Conservation (phyloP, 2,888 invertebrate genomes). For the Stictocephala bisonia region DNA sequence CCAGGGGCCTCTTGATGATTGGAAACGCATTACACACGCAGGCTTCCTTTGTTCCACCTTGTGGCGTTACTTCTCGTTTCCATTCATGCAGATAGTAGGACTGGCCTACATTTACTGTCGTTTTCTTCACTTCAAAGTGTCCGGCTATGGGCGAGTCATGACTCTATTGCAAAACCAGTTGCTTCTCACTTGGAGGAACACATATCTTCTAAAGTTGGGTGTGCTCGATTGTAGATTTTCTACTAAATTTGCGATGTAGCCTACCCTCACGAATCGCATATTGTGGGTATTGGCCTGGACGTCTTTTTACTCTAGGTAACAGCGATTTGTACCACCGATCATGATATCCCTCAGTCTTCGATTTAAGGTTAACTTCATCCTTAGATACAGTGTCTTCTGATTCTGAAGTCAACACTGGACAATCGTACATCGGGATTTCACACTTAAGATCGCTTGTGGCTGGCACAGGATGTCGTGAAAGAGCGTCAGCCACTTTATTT, state of each 20-base stretch:
- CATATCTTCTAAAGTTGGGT: not conserved
- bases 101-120: not conserved
- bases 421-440: no score
- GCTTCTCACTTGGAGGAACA: not conserved
- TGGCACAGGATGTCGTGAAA: not conserved
- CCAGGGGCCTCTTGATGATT: slow-evolving; percentile 12
- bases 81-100: slow-evolving; percentile 3
- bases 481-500: slow-evolving; percentile 1
- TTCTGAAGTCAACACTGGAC: no score
- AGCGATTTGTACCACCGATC: no score
- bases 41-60: not conserved
- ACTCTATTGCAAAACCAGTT: not conserved
- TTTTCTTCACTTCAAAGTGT: slow-evolving; percentile 4
- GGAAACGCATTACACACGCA: slow-evolving; percentile 4
- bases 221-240: no score
- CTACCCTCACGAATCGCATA: no score
- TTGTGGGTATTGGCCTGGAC: no score
- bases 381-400: no score
- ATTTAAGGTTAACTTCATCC: no score
- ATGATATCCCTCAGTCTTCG: no score
- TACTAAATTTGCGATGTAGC: no score
- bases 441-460: no score
- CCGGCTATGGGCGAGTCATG: slow-evolving; percentile 3
- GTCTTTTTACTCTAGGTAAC: no score
- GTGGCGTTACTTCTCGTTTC: not conserved